Conservation (phyloP, 2,113 vertebrate genomes). For the Ifrita kowaldi region DNA sequence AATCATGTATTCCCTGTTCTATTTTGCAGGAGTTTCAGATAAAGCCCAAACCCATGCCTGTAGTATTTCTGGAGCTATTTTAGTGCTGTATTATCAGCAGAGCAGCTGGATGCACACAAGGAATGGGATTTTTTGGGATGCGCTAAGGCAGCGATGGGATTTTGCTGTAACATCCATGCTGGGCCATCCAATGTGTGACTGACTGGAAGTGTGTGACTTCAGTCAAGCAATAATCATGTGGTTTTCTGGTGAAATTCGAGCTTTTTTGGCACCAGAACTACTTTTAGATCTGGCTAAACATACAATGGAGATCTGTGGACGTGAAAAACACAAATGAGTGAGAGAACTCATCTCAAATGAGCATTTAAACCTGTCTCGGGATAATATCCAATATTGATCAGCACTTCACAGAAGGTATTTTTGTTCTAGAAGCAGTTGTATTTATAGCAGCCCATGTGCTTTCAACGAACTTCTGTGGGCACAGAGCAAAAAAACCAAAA, state of each 20-base stretch:
- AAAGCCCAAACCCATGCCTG: not conserved
- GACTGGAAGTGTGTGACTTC: not conserved
- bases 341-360: not conserved
- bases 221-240: not conserved
- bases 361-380: not conserved
- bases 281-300: not conserved
- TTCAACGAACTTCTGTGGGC: not conserved
- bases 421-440: not conserved
- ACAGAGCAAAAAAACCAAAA: not conserved
- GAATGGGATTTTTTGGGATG: not conserved
- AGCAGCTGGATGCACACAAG: not conserved
- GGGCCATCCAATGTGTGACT: not conserved
- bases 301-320: not conserved
- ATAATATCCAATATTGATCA: not conserved
- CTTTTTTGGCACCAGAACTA: conserved; percentile 10
- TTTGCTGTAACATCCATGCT: not conserved
- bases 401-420: not conserved
- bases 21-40: not conserved
- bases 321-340: not conserved
- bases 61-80: not conserved
- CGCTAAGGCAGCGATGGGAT: not conserved
- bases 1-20: not conserved
- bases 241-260: not conserved
- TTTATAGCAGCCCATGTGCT: conserved; percentile 30
- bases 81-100: not conserved